phyloP scores from a whole-genome alignment of 2,888 invertebrate genomes.

The Parochlus steinenii region DNA sequence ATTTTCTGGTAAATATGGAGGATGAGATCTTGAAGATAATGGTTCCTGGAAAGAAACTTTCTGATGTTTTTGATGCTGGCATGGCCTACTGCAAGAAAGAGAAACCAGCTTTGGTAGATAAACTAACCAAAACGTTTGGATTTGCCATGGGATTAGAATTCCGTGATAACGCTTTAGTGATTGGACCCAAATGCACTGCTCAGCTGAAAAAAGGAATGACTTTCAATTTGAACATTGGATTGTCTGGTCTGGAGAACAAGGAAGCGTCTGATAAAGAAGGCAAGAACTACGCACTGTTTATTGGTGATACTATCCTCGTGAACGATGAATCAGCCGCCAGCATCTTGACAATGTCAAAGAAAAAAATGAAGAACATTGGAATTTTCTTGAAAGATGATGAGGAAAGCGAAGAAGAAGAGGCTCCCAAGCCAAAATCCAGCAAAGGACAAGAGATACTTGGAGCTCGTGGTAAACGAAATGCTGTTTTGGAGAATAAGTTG shows the following conservation, averaged over 20 bases:
- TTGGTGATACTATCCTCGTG: slow-evolving; percentile 94
- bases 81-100: slow-evolving; percentile 69
- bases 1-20: slow-evolving; percentile 74
- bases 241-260: slow-evolving; percentile 67
- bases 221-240: slow-evolving; percentile 88
- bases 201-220: slow-evolving; percentile 85
- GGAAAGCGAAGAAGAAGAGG: slow-evolving; percentile 65
- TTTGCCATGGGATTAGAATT: slow-evolving; percentile 98
- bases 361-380: slow-evolving; percentile 87
- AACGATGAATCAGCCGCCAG: slow-evolving; percentile 77
- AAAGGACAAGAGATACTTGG: slow-evolving; percentile 23
- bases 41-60: slow-evolving; percentile 64
- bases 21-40: slow-evolving; percentile 79
- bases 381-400: slow-evolving; percentile 87
- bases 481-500: slow-evolving; percentile 84
- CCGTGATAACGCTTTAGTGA: slow-evolving; percentile 81
- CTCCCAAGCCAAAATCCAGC: slow-evolving; percentile 56
- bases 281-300: slow-evolving; percentile 80
- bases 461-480: slow-evolving; percentile 65
- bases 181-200: slow-evolving; percentile 75
- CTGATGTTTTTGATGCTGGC: slow-evolving; percentile 74
- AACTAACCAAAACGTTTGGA: slow-evolving; percentile 87
- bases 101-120: slow-evolving; percentile 69
- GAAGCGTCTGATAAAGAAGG: slow-evolving; percentile 72
- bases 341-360: slow-evolving; percentile 80